Base-by-base conservation (phyloP, 2,888 invertebrate species). In the Eugnorisma glareosa region DNA sequence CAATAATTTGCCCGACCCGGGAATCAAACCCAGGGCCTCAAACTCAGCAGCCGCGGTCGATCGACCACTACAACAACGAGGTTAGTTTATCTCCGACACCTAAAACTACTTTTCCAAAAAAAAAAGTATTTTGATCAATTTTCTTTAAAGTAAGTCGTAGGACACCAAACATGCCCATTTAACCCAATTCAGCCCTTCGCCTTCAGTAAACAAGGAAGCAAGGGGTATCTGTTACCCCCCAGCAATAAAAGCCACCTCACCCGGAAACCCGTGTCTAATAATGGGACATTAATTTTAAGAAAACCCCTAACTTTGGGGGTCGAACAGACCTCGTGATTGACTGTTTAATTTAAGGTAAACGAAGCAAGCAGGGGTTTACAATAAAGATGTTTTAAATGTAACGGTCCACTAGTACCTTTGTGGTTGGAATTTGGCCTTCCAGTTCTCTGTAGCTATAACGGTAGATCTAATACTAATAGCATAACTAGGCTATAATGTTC, bases 221-320 rank as follows among this genome's bases (percentile, higher is more conserved):
- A 31, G 31, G 79, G 69, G 75, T 85, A 72, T 89, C 87, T 79
- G 83, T 79, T 73, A 82, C 75, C 79, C 81, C 59, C 59, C 13
- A 37, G 69, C 82, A 82, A 87, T 81, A 85, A 87, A 88, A 79
- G 77, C 69, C 67, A 84, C 61, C 57, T 73, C 69, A 79, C 31
- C 72, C 77, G 82, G 86, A 85, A 84, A 74, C 78, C 74, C 70
- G 67, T 68, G 71, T 73, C 66, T 81, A 79, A 75, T 81, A 87
- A 87, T 81, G 88, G 75, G 40, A 81, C 89, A 85, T 89, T 89
- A 84, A 89, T 88, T 89, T 88, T 77, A 87, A 81, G 86, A 84
- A 89, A 81, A 78, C 79, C 70, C 64, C 61, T 57, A 59, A 89
- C 69, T 71, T 73, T 59, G 40, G 18, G 40, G 75, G 76, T 73